Base-by-base conservation (phyloP, 2,888 invertebrate genomes). In the Eupithecia pulchellata region DNA sequence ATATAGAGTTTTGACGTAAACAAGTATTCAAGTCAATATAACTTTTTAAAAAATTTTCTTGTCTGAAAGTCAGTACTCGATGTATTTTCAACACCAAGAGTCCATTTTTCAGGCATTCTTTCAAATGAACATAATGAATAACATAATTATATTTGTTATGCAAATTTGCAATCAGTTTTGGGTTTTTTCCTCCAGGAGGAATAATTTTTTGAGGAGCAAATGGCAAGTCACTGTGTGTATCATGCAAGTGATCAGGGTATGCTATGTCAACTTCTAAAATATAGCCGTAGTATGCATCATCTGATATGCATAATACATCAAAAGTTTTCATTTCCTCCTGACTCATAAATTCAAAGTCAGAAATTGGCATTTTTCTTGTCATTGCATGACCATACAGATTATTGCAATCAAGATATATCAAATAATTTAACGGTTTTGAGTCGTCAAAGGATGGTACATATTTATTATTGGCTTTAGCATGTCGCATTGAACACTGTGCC, bases 211-310 rank as follows among this genome's bases (percentile, higher is more conserved):
- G 32, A 34, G 52, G 32, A 25, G 52, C 47, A 30, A 64, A 64
- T 20, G 64, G 64, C 25, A 64, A 55, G 14, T 64, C 64, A 14
- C 32, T 4, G 32, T 64, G 64, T 17, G 14, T 2, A 2, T 82
- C 75, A 68, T 84, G 82, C 57, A 85, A 65, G 29, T 73, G 42
- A 14, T 74, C 20, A 0, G 82, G 82, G 64, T 84, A 82, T 64
- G 70, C 73, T 14, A 84, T 58, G 74, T 85, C 84, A 0, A 82
- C 82, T 79, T 87, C 86, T 32, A 81, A 68, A 64, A 79, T 77
- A 58, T 76, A 79, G 6, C 78, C 76, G 11, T 64, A 47, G 1
- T 76, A 66, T 27, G 29, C 17, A 6, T 66, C 58, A 42, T 42
- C 36, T 0, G 27, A 29, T 17, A 47, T 8, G 29, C 20, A 64